Percentiles rank a stretch among this genome's conserved stretches.
These are phyloP conservation scores for Fringilla coelebs DNA, from an alignment of 2,797 vertebrate genomes.

Conservation along the genomic window DNA sequence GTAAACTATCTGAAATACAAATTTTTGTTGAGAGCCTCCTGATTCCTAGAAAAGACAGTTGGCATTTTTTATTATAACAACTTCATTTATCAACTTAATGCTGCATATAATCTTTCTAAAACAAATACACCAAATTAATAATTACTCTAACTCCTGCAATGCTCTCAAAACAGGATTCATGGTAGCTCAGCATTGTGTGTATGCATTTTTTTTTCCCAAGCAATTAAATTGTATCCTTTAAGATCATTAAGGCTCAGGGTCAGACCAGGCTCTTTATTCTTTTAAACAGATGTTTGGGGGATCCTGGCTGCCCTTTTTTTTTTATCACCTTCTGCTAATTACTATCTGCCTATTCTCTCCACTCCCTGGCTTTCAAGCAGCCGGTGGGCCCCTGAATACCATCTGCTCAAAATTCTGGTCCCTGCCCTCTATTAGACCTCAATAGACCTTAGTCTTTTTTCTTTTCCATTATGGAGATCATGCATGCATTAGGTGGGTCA, in stretches of 20 bases:
- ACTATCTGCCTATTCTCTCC: constrained; percentile 63
- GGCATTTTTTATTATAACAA: constrained; percentile 28
- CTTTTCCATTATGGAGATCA: constrained; percentile 65
- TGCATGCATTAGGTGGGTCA: constrained; percentile 59
- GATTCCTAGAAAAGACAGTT: constrained; percentile 41
- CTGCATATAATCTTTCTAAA: constrained; percentile 13
- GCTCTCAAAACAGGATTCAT: not conserved
- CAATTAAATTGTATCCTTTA: constrained; percentile 66
- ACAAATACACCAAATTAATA: constrained; percentile 42
- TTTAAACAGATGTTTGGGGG: constrained; percentile 69
- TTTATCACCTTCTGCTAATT: constrained; percentile 70
- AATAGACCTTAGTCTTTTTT: constrained; percentile 62
- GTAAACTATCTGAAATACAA: constrained; percentile 33
- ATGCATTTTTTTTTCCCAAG: not conserved
- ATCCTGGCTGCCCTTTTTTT: constrained; percentile 58
- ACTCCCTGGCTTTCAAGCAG: constrained; percentile 48
- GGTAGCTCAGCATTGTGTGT: not conserved
- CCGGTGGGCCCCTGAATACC: constrained; percentile 59
- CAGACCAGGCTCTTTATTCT: constrained; percentile 56
- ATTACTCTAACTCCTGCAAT: constrained; percentile 3
- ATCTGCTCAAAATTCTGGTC: constrained; percentile 74
- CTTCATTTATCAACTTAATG: constrained; percentile 26
- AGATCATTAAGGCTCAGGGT: constrained; percentile 58
- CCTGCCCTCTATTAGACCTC: constrained; percentile 66
- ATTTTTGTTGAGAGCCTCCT: constrained; percentile 11